These are phyloP conservation scores for Montipora efflorescens DNA, from an alignment of 64 coral and sea anemone genomes.

Conservation along the genomic window DNA sequence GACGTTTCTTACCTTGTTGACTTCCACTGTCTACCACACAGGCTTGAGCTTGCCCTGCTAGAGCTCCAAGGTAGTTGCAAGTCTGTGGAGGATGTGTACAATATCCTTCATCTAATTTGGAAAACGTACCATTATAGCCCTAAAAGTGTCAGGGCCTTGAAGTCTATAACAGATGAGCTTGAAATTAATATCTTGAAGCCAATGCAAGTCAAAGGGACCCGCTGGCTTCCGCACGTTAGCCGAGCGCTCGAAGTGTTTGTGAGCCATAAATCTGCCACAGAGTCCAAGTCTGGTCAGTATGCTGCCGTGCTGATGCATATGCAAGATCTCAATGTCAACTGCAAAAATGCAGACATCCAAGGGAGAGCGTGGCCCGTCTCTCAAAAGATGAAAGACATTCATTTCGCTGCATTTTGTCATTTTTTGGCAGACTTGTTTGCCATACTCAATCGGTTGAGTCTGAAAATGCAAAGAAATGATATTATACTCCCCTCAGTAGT, in stretches of 20 bases:
- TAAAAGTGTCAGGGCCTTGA: no score
- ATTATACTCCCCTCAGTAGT: slow-evolving; percentile 9
- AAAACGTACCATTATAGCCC: no score
- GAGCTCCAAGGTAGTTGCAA: background rate
- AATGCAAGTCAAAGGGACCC: slow-evolving; percentile 20
- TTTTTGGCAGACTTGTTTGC: slow-evolving; percentile 1
- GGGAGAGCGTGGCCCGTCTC: background rate
- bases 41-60: background rate
- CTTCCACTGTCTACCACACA: background rate
- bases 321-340: slow-evolving; percentile 17
- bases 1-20: no score
- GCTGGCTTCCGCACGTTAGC: background rate
- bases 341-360: background rate
- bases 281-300: background rate
- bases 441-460: background rate
- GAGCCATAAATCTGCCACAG: background rate
- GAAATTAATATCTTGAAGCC: slow-evolving; percentile 9
- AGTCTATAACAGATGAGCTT: background rate
- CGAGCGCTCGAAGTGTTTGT: slow-evolving; percentile 2
- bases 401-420: slow-evolving; percentile 42
- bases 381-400: background rate
- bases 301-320: background rate
- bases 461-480: slow-evolving; percentile 4
- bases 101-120: no score
- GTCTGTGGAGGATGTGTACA: background rate